Evolutionary conservation across 2,888 invertebrate genomes (phyloP), one percentile per base, ranked within the genome.

Genomic region (Drosophila peninsularis): DNA sequence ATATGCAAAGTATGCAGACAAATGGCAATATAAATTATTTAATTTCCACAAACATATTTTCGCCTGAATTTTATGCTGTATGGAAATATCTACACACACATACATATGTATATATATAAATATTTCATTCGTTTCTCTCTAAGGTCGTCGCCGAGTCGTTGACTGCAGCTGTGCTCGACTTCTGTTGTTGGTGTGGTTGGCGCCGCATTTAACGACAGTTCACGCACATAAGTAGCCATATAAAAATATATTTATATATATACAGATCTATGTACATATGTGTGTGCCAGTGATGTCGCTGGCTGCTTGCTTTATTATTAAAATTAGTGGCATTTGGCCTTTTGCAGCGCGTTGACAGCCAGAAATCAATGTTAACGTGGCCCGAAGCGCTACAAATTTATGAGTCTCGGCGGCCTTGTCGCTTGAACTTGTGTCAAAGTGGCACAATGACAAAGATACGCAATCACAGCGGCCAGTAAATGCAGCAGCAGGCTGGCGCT

Each of bases 401-500:
- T 83, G 65, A 61, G 66, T 67, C 73, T 56, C 49, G 53, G 58
- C 60, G 88, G 72, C 84, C 84, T 85, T 85, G 88, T 75, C 53
- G 82, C 88, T 87, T 85, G 84, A 85, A 85, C 84, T 85, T 85
- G 88, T 74, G 81, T 74, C 82, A 73, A 82, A 78, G 84, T 83
- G 78, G 80, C 71, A 69, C 80, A 84, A 81, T 86, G 83, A 86
- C 83, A 82, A 69, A 76, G 71, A 64, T 60, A 36, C 56, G 50
- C 63, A 47, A 53, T 61, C 61, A 68, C 42, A 30, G 65, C 50
- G 36, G 42, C 27, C 77, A 36, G 27, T 58, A 24, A 45, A 54
- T 62, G 42, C 62, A 60, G 34, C 50, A 36, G 32, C 24, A 53
- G 11, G 14, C 19, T n/a, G 41, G 10, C 2, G 10, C 30, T 27